These are phyloP conservation scores for Percina caprodes DNA, from an alignment of 2,113 vertebrate species.

Conservation along the genomic window DNA sequence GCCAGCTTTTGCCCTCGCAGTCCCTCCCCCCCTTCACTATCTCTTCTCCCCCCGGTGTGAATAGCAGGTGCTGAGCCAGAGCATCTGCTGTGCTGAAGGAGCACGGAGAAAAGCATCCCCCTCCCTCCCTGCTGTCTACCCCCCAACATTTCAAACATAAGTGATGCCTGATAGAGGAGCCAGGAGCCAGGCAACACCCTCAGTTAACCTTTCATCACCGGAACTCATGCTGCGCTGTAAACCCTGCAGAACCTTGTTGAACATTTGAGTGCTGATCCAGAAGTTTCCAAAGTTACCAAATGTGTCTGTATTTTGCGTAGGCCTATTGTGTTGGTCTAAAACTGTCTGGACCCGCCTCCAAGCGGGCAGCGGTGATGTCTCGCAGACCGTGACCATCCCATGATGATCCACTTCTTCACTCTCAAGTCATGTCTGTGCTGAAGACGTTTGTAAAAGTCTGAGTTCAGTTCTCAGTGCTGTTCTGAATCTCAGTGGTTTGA, in stretches of 20 bases:
- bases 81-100: slow-evolving; percentile 61
- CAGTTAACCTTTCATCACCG: background rate
- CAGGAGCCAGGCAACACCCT: background rate
- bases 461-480: no score
- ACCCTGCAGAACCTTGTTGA: background rate
- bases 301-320: background rate
- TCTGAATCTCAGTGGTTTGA: no score
- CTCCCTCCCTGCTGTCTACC: background rate
- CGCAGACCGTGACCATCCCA: no score
- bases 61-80: slow-evolving; percentile 76
- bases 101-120: slow-evolving; percentile 21
- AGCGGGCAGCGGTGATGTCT: no score
- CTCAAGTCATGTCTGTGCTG: no score
- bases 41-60: slow-evolving; percentile 38
- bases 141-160: background rate
- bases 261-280: background rate
- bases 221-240: background rate
- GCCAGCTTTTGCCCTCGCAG: background rate
- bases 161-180: background rate
- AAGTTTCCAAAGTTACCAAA: background rate
- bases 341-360: no score
- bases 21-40: slow-evolving; percentile 22
- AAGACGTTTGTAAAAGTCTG: no score
- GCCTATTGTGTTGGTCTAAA: background rate
- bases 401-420: no score